phyloP scores from a whole-genome alignment of 1,140 invertebrate species.

The Drosophila watanabei region DNA sequence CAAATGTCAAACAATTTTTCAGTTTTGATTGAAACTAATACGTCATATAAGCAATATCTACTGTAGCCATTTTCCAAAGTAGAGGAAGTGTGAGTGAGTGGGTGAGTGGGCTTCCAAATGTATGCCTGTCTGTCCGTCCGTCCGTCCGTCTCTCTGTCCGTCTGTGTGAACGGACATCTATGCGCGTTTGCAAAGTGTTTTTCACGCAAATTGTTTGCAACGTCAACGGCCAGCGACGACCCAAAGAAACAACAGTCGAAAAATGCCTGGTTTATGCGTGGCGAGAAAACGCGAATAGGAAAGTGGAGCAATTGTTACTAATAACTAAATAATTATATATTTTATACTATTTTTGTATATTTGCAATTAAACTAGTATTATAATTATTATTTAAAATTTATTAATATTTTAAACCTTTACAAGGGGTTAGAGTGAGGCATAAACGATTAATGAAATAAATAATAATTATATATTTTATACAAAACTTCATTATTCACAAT shows the following conservation, averaged over 20 bases:
- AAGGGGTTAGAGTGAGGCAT: too few species aligned
- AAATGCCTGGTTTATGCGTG: constrained; percentile 29
- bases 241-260: constrained; percentile 25
- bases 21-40: constrained; percentile 23
- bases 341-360: too few species aligned
- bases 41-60: constrained; percentile 26
- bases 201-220: constrained; percentile 71
- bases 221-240: constrained; percentile 52
- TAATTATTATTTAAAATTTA: too few species aligned
- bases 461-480: too few species aligned
- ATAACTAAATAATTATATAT: too few species aligned
- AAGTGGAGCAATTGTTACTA: neutral
- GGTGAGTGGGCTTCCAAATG: constrained; percentile 32
- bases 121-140: constrained; percentile 4
- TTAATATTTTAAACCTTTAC: too few species aligned
- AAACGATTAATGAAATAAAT: too few species aligned
- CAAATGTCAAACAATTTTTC: constrained; percentile 14
- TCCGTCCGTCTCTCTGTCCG: constrained; percentile 9
- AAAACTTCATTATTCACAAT: neutral
- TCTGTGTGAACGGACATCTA: constrained; percentile 15
- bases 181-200: constrained; percentile 49
- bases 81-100: constrained; percentile 28
- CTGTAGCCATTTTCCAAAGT: constrained; percentile 27
- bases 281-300: neutral
- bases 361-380: too few species aligned